Percentiles rank a stretch among this genome's conserved stretches.
Evolutionary conservation across 37 sponge, comb jelly and placozoan species (phyloP).

Genomic region (Dysidea cf. avara): DNA sequence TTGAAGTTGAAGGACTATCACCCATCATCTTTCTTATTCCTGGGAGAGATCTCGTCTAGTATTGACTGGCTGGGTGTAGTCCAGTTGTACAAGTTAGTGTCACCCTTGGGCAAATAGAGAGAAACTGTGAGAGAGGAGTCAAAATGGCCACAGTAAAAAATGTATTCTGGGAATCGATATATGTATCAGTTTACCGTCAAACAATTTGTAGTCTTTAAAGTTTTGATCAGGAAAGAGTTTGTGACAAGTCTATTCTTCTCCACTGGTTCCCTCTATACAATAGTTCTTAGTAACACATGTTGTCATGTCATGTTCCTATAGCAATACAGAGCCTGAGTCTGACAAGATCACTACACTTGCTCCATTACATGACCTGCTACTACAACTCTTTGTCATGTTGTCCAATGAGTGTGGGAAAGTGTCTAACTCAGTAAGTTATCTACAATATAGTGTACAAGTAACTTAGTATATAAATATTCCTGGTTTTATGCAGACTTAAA

Average conservation of each 20-base stretch:
- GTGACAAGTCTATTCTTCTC: no score
- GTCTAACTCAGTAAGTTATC: conserved; percentile 4
- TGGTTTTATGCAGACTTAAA: no score
- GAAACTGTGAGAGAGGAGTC: no score
- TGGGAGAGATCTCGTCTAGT: conserved; percentile 51
- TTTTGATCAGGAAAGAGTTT: no score
- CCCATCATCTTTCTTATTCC: conserved; percentile 49
- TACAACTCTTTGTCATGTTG: conserved; percentile 69
- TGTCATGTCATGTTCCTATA: background rate
- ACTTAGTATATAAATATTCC: no score
- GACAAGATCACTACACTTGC: background rate
- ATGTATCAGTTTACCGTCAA: no score
- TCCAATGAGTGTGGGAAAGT: conserved; percentile 52
- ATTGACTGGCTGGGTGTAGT: conserved; percentile 56
- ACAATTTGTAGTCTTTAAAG: no score
- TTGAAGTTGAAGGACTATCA: conserved; percentile 26
- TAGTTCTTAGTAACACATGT: no score
- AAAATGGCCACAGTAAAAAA: background rate
- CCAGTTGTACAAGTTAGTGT: conserved; percentile 29
- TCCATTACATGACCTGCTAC: conserved; percentile 47
- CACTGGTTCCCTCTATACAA: no score
- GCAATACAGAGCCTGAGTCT: conserved; percentile 4
- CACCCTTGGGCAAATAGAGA: no score
- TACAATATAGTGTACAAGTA: no score
- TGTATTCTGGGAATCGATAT: background rate